A percentile compares a stretch with the other conserved stretches of the same genome.
Evolutionary conservation across 2,113 vertebrate genomes (phyloP).

Genomic region (Apodemus speciosus): DNA sequence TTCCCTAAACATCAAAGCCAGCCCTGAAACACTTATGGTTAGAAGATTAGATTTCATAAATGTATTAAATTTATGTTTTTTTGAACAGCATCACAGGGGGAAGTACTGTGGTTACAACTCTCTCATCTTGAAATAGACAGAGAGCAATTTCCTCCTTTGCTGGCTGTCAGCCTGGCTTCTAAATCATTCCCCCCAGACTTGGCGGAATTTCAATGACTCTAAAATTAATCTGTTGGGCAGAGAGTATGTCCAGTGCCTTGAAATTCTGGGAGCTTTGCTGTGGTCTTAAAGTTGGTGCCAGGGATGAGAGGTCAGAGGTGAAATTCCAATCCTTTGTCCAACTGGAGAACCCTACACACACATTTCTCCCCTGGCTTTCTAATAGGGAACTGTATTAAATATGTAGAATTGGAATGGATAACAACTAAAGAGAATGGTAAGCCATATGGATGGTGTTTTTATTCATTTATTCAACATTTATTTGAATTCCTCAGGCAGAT

Average conservation of each 20-base stretch:
- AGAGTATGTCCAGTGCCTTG: conserved; percentile 67
- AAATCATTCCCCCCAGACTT: conserved; percentile 67
- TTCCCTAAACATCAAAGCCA: conserved; percentile 74
- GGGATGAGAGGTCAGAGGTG: conserved; percentile 52
- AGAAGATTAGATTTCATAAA: conserved; percentile 78
- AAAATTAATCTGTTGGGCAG: conserved; percentile 79
- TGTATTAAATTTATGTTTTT: conserved; percentile 82
- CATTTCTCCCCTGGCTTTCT: not conserved
- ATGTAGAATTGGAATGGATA: not conserved
- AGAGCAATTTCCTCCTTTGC: conserved; percentile 78
- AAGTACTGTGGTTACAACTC: conserved; percentile 76
- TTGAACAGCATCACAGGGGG: conserved; percentile 64
- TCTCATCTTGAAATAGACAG: conserved; percentile 80
- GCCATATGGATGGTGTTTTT: not conserved
- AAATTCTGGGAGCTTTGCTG: conserved; percentile 72
- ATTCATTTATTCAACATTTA: not conserved
- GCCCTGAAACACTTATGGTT: conserved; percentile 76
- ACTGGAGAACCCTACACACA: not conserved
- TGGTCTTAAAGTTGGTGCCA: conserved; percentile 58
- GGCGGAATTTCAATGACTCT: conserved; percentile 83
- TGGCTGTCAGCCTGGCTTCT: conserved; percentile 79
- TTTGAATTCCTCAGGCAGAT: conserved; percentile 30
- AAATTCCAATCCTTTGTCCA: conserved; percentile 6
- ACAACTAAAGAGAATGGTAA: not conserved
- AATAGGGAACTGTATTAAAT: not conserved